Evolutionary conservation across 2,113 vertebrate species (phyloP).

Genomic region (Tachuris rubrigastra): DNA sequence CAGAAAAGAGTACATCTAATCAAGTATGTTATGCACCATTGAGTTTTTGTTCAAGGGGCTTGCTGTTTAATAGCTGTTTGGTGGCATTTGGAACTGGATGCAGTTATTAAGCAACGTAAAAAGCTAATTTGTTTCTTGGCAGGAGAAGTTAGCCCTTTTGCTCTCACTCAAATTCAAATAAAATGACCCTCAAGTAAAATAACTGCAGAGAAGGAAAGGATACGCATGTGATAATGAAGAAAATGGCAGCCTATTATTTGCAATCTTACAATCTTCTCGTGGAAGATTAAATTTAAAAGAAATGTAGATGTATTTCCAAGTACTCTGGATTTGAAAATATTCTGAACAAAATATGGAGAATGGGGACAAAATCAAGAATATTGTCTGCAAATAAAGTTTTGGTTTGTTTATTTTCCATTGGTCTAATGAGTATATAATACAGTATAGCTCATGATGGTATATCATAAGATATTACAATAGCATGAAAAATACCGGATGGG

Average conservation of each 20-base stretch:
- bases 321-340: background rate
- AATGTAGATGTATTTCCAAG: background rate
- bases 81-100: constrained; percentile 66
- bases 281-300: background rate
- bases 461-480: background rate
- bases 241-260: background rate
- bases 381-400: background rate
- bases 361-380: background rate
- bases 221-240: background rate
- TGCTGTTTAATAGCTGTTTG: constrained; percentile 64
- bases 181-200: constrained; percentile 57
- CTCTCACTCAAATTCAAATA: constrained; percentile 39
- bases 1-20: constrained; percentile 61
- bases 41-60: constrained; percentile 53
- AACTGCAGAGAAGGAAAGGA: constrained; percentile 23
- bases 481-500: background rate
- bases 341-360: background rate
- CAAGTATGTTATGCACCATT: constrained; percentile 48
- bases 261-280: background rate
- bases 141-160: constrained; percentile 24
- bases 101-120: constrained; percentile 66
- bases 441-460: background rate
- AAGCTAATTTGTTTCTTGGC: constrained; percentile 63
- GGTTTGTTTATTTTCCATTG: background rate
- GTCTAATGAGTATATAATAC: background rate